Percentiles rank a stretch among this genome's conserved stretches.
Evolutionary conservation across 2,113 vertebrate species (phyloP).

Genomic region (Charadrius vociferus): DNA sequence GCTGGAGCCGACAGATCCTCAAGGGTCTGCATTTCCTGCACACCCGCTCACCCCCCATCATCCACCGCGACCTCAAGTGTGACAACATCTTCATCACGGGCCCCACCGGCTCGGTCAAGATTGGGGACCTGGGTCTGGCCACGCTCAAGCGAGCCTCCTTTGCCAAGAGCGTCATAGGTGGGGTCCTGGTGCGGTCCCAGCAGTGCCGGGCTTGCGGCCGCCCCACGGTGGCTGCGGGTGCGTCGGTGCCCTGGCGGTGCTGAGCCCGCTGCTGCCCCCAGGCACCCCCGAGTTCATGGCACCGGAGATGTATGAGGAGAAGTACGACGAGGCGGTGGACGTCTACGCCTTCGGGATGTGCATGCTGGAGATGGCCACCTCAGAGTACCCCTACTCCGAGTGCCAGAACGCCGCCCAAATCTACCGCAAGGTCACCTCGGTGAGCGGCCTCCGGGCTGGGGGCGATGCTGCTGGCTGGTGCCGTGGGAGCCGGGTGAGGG

Average conservation of each 20-base stretch:
- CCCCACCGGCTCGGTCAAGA: slow-evolving; percentile 95
- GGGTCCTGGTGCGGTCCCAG: fast-evolving
- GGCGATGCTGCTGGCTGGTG: neutral
- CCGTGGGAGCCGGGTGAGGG: neutral
- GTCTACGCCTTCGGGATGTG: slow-evolving; percentile 99
- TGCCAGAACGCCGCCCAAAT: slow-evolving; percentile 98
- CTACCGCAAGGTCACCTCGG: slow-evolving; percentile 98
- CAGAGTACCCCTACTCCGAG: slow-evolving; percentile 96
- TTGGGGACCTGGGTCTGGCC: slow-evolving; percentile 94
- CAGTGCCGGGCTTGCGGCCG: fast-evolving
- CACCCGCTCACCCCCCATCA: slow-evolving; percentile 93
- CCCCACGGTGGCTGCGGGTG: fast-evolving
- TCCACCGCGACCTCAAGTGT: slow-evolving; percentile 96
- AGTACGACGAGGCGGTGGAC: slow-evolving; percentile 95
- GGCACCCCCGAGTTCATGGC: slow-evolving; percentile 99
- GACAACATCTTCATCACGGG: slow-evolving; percentile 99
- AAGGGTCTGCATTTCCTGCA: slow-evolving; percentile 96
- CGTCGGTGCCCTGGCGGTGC: fast-evolving
- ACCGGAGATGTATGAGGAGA: slow-evolving; percentile 98
- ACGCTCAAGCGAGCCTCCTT: slow-evolving; percentile 97
- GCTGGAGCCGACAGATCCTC: slow-evolving; percentile 94
- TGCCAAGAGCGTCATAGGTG: slow-evolving; percentile 97
- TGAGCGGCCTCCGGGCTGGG: slow-evolving; percentile 55
- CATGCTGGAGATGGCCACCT: slow-evolving; percentile 98
- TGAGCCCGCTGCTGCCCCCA: slow-evolving; percentile 32